These are phyloP conservation scores for Upupa epops DNA, from an alignment of 2,113 vertebrate species.

Conservation along the genomic window DNA sequence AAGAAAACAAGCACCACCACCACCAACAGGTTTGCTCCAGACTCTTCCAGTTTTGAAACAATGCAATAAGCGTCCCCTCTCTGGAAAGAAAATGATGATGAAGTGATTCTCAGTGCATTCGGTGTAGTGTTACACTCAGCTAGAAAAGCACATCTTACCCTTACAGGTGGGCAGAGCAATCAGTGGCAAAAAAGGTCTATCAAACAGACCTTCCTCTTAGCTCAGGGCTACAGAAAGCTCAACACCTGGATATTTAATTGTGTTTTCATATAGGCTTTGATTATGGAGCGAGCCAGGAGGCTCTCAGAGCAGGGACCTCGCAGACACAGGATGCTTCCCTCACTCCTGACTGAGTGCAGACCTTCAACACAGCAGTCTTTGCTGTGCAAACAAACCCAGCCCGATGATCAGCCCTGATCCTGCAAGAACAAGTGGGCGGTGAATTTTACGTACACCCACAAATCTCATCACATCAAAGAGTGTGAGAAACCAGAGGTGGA, in stretches of 20 bases:
- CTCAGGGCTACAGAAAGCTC: background rate
- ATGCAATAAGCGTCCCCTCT: background rate
- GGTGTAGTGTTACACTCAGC: background rate
- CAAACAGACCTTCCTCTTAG: background rate
- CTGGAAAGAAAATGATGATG: background rate
- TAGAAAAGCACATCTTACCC: background rate
- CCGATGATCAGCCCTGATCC: background rate
- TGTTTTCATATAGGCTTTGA: background rate
- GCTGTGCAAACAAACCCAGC: background rate
- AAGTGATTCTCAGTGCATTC: background rate
- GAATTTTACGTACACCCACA: background rate
- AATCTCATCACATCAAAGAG: background rate
- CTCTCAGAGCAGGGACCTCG: background rate
- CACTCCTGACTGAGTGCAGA: background rate
- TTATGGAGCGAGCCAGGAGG: background rate
- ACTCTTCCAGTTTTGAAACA: constrained; percentile 18
- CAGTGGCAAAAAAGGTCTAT: background rate
- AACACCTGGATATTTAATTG: background rate
- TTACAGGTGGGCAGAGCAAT: background rate
- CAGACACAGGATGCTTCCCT: background rate
- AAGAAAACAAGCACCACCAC: background rate
- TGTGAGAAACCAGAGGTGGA: background rate
- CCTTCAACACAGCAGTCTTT: background rate
- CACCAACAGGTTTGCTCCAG: background rate
- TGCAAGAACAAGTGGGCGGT: fast-evolving